Percentiles rank a stretch among this genome's conserved stretches.
phyloP scores from a whole-genome alignment of 2,797 vertebrate species.

The Thalassophryne amazonica region DNA sequence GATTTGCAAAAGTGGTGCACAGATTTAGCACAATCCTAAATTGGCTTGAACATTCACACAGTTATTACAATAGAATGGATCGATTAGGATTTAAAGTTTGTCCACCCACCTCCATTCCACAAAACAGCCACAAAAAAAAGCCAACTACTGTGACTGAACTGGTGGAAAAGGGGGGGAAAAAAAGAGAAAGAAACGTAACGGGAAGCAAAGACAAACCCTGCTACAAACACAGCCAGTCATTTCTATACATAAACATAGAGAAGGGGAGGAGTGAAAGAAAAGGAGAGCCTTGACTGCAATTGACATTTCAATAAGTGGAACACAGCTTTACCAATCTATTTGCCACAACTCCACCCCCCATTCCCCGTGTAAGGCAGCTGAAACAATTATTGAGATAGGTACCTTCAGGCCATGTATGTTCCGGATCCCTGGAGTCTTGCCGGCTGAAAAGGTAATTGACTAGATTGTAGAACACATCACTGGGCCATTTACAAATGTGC shows the following conservation, averaged over 20 bases:
- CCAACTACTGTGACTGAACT: no score
- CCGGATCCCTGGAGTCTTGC: conserved; percentile 99
- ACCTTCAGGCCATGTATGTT: conserved; percentile 99
- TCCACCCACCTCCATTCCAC: no score
- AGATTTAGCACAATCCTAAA: no score
- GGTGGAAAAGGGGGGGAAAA: background rate
- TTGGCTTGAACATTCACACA: no score
- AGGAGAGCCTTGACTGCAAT: conserved; percentile 92
- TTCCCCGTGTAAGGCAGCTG: conserved; percentile 74
- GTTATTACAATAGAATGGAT: no score
- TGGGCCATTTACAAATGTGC: conserved; percentile 94
- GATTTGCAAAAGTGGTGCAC: no score
- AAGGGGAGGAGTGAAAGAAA: conserved; percentile 56
- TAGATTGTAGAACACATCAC: conserved; percentile 98
- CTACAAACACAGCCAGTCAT: conserved; percentile 13
- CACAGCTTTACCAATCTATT: conserved; percentile 94
- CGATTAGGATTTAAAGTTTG: no score
- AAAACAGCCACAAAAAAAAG: no score
- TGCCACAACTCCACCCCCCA: conserved; percentile 79
- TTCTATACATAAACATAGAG: conserved; percentile 59
- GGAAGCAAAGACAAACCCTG: background rate
- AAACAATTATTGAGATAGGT: conserved; percentile 99
- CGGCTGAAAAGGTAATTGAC: conserved; percentile 99
- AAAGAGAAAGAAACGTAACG: background rate
- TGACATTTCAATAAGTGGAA: conserved; percentile 99